Evolutionary conservation across 2,113 vertebrate genomes (phyloP).

Genomic region (Gorilla gorilla): DNA sequence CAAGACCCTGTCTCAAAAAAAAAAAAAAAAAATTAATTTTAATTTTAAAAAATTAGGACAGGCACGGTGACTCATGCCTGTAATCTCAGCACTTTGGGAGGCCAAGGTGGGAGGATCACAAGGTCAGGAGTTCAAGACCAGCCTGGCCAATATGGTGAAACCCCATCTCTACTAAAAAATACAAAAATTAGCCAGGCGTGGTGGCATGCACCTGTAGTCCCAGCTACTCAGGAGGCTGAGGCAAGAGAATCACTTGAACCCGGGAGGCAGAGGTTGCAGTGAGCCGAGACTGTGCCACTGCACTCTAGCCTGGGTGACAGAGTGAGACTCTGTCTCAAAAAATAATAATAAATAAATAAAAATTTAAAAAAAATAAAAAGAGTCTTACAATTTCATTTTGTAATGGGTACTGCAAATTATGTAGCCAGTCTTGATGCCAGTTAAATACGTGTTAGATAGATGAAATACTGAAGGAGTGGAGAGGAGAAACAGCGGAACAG

Average conservation of each 20-base stretch:
- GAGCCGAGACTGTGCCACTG: not conserved
- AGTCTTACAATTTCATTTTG: not conserved
- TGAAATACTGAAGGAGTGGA: not conserved
- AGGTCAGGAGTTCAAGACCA: not conserved
- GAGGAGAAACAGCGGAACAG: not conserved
- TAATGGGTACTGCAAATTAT: not conserved
- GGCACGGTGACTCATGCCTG: not conserved
- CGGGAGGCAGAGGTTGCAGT: not conserved
- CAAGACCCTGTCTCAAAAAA: too few species aligned
- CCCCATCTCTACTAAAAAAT: not conserved
- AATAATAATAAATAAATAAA: not conserved
- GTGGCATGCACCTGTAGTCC: not conserved
- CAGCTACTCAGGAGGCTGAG: not conserved
- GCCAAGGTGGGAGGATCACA: accelerated
- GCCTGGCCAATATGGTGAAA: not conserved
- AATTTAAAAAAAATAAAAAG: not conserved
- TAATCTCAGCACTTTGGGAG: not conserved
- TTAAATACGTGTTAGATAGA: not conserved
- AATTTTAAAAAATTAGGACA: not conserved
- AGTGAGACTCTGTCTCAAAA: not conserved
- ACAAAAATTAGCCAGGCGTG: not conserved
- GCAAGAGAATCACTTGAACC: not conserved
- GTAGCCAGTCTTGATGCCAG: not conserved
- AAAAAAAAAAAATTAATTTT: too few species aligned
- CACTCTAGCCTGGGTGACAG: not conserved